A percentile compares a stretch with the other conserved stretches of the same genome.
phyloP scores from a whole-genome alignment of 2,888 invertebrate species.

The Polyommatus icarus region DNA sequence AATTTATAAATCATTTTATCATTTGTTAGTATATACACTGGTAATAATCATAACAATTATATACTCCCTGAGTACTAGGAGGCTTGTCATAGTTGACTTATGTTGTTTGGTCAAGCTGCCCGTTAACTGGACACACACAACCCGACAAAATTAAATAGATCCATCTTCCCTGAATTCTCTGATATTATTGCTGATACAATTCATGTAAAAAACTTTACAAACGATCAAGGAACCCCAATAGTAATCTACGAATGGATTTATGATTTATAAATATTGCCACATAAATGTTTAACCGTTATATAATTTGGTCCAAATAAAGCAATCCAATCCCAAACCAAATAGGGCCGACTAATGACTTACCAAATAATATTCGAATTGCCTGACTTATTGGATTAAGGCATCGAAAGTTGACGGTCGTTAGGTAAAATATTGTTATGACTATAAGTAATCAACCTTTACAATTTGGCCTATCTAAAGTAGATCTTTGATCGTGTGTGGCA shows the following conservation, averaged over 20 bases:
- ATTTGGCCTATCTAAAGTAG: conserved; percentile 10
- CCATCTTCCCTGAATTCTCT: not conserved
- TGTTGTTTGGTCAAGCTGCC: no score
- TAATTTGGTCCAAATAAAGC: conserved; percentile 27
- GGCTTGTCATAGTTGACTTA: no score
- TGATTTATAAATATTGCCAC: conserved; percentile 21
- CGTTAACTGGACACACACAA: no score
- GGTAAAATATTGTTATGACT: conserved; percentile 6
- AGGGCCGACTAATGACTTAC: conserved; percentile 35
- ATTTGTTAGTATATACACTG: no score
- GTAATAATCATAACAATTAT: no score
- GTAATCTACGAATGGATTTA: conserved; percentile 13
- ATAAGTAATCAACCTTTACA: conserved; percentile 21
- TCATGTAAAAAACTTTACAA: not conserved
- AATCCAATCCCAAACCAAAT: conserved; percentile 25
- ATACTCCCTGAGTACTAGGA: no score
- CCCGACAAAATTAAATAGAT: not conserved
- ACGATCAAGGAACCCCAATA: not conserved
- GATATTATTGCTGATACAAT: not conserved
- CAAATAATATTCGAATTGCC: conserved; percentile 44
- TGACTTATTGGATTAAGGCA: conserved; percentile 66
- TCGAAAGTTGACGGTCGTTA: conserved; percentile 60
- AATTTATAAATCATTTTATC: no score
- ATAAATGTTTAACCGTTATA: conserved; percentile 18
- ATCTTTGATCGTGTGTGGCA: not conserved